Conservation (phyloP, 2,797 vertebrate species). For the Sitta carolinensis region DNA sequence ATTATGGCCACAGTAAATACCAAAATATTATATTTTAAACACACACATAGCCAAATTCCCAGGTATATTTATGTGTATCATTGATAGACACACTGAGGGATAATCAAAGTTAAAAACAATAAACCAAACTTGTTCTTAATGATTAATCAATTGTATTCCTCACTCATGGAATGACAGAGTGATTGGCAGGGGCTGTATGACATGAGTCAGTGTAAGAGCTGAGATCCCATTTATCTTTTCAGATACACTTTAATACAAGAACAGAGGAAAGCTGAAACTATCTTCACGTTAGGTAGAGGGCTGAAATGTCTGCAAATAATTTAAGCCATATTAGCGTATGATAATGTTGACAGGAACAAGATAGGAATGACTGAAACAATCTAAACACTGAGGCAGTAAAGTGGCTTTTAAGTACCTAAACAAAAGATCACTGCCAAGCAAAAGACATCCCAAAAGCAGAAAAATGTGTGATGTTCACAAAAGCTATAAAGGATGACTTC, state of each 20-base stretch:
- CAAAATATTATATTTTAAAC: neutral
- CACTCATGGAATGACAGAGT: neutral
- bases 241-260: neutral
- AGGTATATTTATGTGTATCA: neutral
- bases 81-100: neutral
- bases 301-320: conserved; percentile 43
- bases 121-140: neutral
- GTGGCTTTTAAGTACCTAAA: conserved; percentile 45
- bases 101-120: neutral
- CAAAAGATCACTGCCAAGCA: conserved; percentile 39
- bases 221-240: conserved; percentile 15
- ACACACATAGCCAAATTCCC: neutral
- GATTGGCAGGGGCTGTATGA: neutral
- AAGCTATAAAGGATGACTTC: conserved; percentile 24
- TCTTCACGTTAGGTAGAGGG: conserved; percentile 9
- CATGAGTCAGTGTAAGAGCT: neutral
- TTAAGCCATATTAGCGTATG: conserved; percentile 14
- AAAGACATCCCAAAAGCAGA: conserved; percentile 29
- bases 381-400: conserved; percentile 41
- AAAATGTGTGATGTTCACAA: conserved; percentile 33
- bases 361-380: conserved; percentile 47
- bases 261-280: conserved; percentile 7
- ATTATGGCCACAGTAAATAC: neutral
- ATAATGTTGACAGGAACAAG: conserved; percentile 45
- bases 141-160: conserved; percentile 18